Evolutionary conservation across 2,113 vertebrate species (phyloP).

Genomic region (Saguinus midas): DNA sequence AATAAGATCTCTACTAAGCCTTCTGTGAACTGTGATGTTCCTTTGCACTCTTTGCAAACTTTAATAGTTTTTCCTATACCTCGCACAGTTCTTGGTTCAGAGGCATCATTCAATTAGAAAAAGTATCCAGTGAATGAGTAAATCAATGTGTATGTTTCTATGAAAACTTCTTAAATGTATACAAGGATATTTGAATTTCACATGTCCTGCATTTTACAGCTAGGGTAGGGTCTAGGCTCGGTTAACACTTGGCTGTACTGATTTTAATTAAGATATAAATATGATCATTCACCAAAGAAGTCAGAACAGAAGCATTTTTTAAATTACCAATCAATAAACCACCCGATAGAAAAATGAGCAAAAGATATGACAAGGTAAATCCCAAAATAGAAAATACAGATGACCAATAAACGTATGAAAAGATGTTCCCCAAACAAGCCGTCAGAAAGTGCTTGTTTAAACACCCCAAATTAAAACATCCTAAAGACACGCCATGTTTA

Average conservation of each 20-base stretch:
- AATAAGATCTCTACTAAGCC: background rate
- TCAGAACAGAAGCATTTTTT: background rate
- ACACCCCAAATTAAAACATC: background rate
- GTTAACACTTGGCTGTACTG: background rate
- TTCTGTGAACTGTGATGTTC: background rate
- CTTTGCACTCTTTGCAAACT: background rate
- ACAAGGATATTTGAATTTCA: conserved; percentile 4
- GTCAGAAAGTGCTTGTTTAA: background rate
- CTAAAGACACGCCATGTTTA: background rate
- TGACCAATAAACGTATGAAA: background rate
- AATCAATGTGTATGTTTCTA: background rate
- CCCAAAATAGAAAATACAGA: background rate
- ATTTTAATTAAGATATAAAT: conserved; percentile 36
- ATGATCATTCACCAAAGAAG: background rate
- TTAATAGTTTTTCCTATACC: background rate
- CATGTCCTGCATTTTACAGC: background rate
- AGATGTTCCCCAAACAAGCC: background rate
- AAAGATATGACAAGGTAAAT: background rate
- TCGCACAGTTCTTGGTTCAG: background rate
- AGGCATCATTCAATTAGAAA: background rate
- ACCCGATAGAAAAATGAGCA: background rate
- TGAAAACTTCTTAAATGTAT: background rate
- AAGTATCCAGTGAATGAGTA: background rate
- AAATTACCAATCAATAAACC: conserved; percentile 12
- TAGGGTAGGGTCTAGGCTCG: background rate